Base-by-base conservation (phyloP, 2,888 invertebrate genomes). In the Oscheius sp. region DNA sequence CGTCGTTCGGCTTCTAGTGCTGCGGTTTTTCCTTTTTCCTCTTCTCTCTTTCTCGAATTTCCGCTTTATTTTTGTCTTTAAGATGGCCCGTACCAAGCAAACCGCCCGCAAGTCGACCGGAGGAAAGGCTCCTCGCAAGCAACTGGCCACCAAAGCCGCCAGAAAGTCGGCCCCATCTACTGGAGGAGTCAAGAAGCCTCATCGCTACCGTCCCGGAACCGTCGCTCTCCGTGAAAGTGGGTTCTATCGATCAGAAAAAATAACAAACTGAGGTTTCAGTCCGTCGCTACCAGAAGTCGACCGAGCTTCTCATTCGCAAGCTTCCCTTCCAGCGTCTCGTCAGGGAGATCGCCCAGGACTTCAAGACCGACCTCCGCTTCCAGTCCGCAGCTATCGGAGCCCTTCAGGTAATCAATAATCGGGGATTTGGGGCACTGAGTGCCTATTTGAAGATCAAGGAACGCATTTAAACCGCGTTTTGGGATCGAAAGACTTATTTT, bases 171-270 rank as follows among this genome's bases (percentile, higher is more conserved):
- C 96, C 50, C 96, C 96, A 50, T 94, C 95, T 83, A 96, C 96
- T 85, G 96, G 96, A 86, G 96, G 84, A 65, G 83, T 84, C 80
- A 96, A 96, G 92, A 96, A 96, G 90, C 96, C 96, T 81, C 96
- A 96, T 93, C 94, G 95, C 92, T 96, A 95, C 91, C 94, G 93
- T 90, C 96, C 96, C 79, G 96, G 96, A 92, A 96, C 96, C 47
- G 96, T 96, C 78, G 96, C 96, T 80, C 94, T 96, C 11, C 53
- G 53, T 21, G 53, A 53, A 21, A 53, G 13, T 53, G 3, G 11
- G 13, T 21, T 13, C 13, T 88, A 53, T 53, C 50, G 21, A 21
- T 21, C 21, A 21, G 21, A 21, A 21, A 21, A 21, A 21, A 21
- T 0, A 93, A 96, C 92, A 96, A 96, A 93, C 96, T 7, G 42